Evolutionary conservation across 2,797 vertebrate genomes (phyloP), one percentile per base, ranked within the genome.

Genomic region (Philypnodon macrostomus): DNA sequence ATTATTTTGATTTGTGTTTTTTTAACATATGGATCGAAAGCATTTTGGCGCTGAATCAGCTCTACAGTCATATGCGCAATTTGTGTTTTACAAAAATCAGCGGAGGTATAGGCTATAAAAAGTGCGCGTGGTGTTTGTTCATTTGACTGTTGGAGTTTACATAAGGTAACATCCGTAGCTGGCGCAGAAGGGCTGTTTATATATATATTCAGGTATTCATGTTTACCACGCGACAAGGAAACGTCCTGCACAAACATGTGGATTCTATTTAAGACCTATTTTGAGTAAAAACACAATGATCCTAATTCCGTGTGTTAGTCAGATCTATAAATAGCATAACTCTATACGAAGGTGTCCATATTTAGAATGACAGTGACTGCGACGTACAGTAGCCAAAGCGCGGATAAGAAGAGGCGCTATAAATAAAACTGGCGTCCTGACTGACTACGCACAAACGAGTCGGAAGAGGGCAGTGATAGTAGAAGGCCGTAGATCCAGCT

Each of bases 401-500:
- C 61, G 60, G 70, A 56, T 45, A 40, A 65, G 11, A 41, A 21
- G 16, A 15, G 52, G 37, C 44, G 56, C 80, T 85, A 84, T 76
- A 85, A 83, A 86, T 84, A 84, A 77, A 80, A 46, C 48, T 54
- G 4, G 53, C 49, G 61, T 32, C n/a, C 69, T 64, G 53, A 50
- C 58, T 68, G 73, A 75, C 77, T 68, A 67, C 68, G 59, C 80
- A 61, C 65, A 63, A 72, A 79, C 30, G 60, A 79, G 84, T 78
- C 74, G 63, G 75, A 81, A 77, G 81, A 79, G 87, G 88, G 90
- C 88, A 90, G 77, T 82, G 57, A 64, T 46, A 69, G 75, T 78
- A 79, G 87, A 84, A 81, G 79, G 71, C 67, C n/a, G 64, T 73
- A 77, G 74, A 67, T 44, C 41, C 47, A 52, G 53, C 65, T 60